Conservation (phyloP, 1,140 invertebrate species). For the Drosophila nebulosa region DNA sequence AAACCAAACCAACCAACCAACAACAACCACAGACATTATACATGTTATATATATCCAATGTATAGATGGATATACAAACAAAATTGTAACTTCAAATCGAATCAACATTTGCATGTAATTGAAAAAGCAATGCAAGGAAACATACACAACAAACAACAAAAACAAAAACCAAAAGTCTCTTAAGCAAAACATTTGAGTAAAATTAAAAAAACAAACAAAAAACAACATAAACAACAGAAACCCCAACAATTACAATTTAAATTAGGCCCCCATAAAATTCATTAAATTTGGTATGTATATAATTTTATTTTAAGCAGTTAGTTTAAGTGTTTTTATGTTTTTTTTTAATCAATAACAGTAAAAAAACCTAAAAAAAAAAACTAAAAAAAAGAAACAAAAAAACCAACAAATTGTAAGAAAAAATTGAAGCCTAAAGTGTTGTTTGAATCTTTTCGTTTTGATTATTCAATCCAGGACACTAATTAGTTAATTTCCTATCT, state of each 20-base stretch:
- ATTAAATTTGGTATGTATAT: constrained; percentile 68
- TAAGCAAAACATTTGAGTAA: not conserved
- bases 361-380: constrained; percentile 40
- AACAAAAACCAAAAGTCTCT: not conserved
- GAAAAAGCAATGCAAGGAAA: constrained; percentile 37
- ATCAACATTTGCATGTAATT: constrained; percentile 54
- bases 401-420: not conserved
- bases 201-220: constrained; percentile 9
- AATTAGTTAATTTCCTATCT: too few relatives aligned
- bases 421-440: not conserved
- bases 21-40: not conserved
- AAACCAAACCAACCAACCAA: constrained; percentile 1
- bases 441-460: too few relatives aligned
- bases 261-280: constrained; percentile 55
- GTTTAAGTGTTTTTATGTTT: constrained; percentile 74
- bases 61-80: too few relatives aligned
- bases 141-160: constrained; percentile 8
- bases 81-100: constrained; percentile 68
- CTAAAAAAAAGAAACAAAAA: constrained; percentile 4
- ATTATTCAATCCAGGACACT: too few relatives aligned
- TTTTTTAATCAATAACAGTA: constrained; percentile 53
- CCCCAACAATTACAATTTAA: constrained; percentile 51
- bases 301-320: constrained; percentile 67
- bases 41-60: not conserved
- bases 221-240: constrained; percentile 13